Conservation (phyloP, 2,888 invertebrate species). For the Eupsilia transversa region DNA sequence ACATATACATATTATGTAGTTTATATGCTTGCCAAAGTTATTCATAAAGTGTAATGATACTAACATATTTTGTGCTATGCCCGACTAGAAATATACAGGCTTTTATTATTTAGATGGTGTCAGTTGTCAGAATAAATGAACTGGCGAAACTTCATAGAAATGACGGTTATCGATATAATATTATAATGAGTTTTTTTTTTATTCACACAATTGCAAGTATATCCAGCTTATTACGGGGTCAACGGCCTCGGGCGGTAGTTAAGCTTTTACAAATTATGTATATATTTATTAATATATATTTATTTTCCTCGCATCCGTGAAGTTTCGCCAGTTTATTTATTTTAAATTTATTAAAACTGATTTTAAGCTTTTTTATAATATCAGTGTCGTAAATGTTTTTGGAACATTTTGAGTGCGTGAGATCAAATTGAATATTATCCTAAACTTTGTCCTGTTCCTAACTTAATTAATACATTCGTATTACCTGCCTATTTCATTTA, state of each 20-base stretch:
- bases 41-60: constrained; percentile 67
- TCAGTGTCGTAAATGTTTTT: background rate
- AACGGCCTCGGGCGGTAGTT: background rate
- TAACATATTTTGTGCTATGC: constrained; percentile 66
- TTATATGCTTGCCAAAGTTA: constrained; percentile 84
- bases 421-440: background rate
- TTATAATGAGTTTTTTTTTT: too few species aligned
- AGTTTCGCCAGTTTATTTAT: too few species aligned
- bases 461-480: background rate
- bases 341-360: background rate
- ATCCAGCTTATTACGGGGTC: background rate
- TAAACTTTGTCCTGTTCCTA: background rate
- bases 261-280: background rate
- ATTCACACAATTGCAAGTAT: too few species aligned
- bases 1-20: constrained; percentile 66
- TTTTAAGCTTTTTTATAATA: background rate
- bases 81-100: constrained; percentile 57
- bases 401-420: background rate
- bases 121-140: background rate
- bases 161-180: too few species aligned
- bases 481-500: constrained; percentile 35
- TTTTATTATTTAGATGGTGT: background rate
- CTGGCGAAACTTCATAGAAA: background rate
- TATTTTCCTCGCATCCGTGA: too few species aligned
- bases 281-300: too few species aligned